Conservation (phyloP, 2,888 invertebrate species). For the Dicranocentrus wangi region DNA sequence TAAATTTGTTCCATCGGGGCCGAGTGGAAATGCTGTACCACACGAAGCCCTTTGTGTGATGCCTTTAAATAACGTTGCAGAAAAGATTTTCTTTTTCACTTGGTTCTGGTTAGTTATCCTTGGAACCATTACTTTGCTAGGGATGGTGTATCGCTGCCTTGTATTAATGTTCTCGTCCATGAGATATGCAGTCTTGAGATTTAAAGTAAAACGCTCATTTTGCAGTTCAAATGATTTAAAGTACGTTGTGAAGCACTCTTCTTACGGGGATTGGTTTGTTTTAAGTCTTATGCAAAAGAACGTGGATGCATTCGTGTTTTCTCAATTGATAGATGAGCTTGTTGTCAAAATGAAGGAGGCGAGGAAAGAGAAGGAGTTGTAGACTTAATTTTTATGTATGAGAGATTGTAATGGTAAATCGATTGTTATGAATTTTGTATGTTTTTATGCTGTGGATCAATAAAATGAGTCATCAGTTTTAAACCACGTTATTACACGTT, state of each 20-base stretch:
- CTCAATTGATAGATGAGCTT: slow-evolving; percentile 5
- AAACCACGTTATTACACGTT: no score
- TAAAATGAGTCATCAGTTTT: no score
- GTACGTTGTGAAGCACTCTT: slow-evolving; percentile 1
- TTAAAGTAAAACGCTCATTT: neutral
- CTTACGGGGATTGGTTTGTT: slow-evolving; percentile 45
- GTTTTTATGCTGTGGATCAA: no score
- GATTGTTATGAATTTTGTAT: no score
- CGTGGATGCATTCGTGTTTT: slow-evolving; percentile 8
- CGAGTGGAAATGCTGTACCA: neutral
- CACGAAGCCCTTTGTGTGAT: slow-evolving; percentile 33
- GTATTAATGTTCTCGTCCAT: neutral
- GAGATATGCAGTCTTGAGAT: neutral
- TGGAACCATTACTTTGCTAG: slow-evolving; percentile 9
- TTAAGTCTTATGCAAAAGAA: slow-evolving; percentile 41
- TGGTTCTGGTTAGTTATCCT: slow-evolving; percentile 43
- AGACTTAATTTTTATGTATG: neutral
- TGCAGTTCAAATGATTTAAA: neutral
- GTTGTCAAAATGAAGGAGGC: neutral
- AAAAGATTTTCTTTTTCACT: slow-evolving; percentile 41
- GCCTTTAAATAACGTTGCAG: slow-evolving; percentile 40
- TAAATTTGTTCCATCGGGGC: neutral
- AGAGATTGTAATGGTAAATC: no score
- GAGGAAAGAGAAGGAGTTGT: slow-evolving; percentile 7
- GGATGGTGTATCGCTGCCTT: slow-evolving; percentile 14